Percentiles rank a stretch among this genome's conserved stretches.
Evolutionary conservation across 2,888 invertebrate genomes (phyloP).

Genomic region (Microctonus brassicae): DNA sequence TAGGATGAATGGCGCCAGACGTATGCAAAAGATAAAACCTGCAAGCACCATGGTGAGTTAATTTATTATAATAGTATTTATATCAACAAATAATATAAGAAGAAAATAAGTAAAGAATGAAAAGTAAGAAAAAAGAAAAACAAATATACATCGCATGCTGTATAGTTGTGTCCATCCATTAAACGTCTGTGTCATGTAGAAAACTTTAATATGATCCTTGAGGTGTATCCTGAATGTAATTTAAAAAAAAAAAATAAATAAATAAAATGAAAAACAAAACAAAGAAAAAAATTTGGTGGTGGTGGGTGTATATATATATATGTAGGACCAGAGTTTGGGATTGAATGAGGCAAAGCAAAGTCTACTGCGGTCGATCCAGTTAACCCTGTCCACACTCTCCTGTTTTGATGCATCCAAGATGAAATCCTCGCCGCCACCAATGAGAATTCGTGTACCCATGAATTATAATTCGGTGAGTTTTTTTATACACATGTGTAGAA

Average conservation of each 20-base stretch:
- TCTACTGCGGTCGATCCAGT: slow-evolving; percentile 58
- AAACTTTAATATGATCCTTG: slow-evolving; percentile 23
- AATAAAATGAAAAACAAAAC: background rate
- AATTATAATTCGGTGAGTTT: slow-evolving; percentile 53
- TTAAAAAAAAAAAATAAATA: background rate
- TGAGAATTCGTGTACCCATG: slow-evolving; percentile 55
- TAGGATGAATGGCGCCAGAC: slow-evolving; percentile 72
- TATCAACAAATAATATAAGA: background rate
- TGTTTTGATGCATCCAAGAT: slow-evolving; percentile 59
- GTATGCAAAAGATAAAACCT: slow-evolving; percentile 58
- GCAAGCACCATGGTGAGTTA: slow-evolving; percentile 24
- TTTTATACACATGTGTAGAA: background rate
- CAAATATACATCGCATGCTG: background rate
- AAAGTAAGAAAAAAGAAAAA: background rate
- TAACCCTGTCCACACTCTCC: slow-evolving; percentile 61
- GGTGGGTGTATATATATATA: slow-evolving; percentile 52
- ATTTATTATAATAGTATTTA: slow-evolving; percentile 9
- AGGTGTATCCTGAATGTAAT: slow-evolving; percentile 14
- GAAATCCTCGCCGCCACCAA: slow-evolving; percentile 64
- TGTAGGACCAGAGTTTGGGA: slow-evolving; percentile 55
- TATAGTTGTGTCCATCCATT: background rate
- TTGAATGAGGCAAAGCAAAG: slow-evolving; percentile 57
- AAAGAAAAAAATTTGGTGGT: slow-evolving; percentile 44
- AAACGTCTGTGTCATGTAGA: slow-evolving; percentile 2
- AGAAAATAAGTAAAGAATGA: background rate